Evolutionary conservation across 2,113 vertebrate species (phyloP), one percentile per base, ranked within the genome.

Genomic region (Misgurnus mizolepis): DNA sequence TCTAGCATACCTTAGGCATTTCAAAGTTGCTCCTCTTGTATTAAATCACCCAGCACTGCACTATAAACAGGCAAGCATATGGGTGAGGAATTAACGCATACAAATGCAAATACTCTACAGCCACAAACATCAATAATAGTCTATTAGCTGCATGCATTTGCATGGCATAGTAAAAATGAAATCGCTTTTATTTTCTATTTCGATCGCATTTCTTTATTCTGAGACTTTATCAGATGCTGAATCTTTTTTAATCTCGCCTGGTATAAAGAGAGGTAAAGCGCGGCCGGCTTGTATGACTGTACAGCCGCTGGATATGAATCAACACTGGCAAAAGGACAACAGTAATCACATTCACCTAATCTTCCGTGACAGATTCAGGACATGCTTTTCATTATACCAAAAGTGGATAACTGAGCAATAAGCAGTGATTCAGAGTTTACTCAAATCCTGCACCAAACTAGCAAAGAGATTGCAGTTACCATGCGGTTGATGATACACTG

Each of bases 301-400:
- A 92, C 92, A 92, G 90, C 91, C 85, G 79, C 78, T 77, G 87
- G 90, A 92, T 90, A 91, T 80, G 91, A 92, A 93, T 95, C 93
- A 95, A 92, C 92, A 93, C 91, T 89, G 92, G 90, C 89, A 93
- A 95, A 94, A 95, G 93, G 92, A 94, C 91, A 95, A 95, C 91
- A 92, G 91, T 94, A 95, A 95, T 95, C 93, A 94, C 93, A 95
- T 96, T 96, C 94, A 93, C 92, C 92, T 95, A 96, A 96, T 96
- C 94, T 95, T 88, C 91, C 89, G 79, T 94, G 94, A 96, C 95
- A 94, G 93, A 96, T 96, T 97, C 93, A 95, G 94, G 94, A 94
- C 95, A 95, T 94, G 94, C 91, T 95, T 95, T 96, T 95, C 93
- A 97, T 96, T 96, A 95, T 93, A 89, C 92, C 91, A 93, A 94